These are phyloP conservation scores for Poecilia wingei DNA, from an alignment of 2,797 vertebrate species.

Conservation along the genomic window DNA sequence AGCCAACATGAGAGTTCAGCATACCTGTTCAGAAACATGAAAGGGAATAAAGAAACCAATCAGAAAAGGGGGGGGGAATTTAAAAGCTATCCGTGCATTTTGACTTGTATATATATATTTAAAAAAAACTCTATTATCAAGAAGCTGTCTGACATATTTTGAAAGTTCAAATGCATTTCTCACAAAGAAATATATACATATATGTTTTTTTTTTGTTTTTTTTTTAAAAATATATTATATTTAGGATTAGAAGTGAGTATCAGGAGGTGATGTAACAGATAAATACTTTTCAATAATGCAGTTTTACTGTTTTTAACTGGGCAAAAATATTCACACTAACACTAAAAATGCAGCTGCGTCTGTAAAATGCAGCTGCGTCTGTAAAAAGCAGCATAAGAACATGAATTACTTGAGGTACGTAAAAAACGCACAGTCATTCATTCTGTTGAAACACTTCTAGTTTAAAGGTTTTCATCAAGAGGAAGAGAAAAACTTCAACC, in stretches of 20 bases:
- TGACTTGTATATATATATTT: neutral
- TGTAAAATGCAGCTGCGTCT: constrained; percentile 3
- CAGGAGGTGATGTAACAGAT: neutral
- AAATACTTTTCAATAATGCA: neutral
- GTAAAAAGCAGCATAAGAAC: constrained; percentile 6
- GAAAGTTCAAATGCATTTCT: neutral
- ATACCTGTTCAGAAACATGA: constrained; percentile 73
- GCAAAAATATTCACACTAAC: neutral
- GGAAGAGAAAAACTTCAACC: neutral
- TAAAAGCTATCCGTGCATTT: neutral
- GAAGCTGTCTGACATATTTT: neutral
- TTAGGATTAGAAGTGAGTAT: neutral
- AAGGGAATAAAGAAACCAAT: neutral
- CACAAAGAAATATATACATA: neutral
- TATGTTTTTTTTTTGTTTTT: too few species aligned
- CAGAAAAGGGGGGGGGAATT: neutral
- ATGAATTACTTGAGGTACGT: constrained; percentile 19
- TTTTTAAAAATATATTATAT: too few species aligned
- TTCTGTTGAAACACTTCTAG: neutral
- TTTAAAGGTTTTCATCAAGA: neutral
- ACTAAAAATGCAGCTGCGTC: neutral
- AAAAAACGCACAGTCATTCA: neutral
- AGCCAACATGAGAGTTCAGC: constrained; percentile 90
- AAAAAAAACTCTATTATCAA: neutral
- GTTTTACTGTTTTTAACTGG: neutral